A percentile compares a stretch with the other conserved stretches of the same genome.
Conservation (phyloP, 2,113 vertebrate species). For the Pseudorasbora parva region DNA sequence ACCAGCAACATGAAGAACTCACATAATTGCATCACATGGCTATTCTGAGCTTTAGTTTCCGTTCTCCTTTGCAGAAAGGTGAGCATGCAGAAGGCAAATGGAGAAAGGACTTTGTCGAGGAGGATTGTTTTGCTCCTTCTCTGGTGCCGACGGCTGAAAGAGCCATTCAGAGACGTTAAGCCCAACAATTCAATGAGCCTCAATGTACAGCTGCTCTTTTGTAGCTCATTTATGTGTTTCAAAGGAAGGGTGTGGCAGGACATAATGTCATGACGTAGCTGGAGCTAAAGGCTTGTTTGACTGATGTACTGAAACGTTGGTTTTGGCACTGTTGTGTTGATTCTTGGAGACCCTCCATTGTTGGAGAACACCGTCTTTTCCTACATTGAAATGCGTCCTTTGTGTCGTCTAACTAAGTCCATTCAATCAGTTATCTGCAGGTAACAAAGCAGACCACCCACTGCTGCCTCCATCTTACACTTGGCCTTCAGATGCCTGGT, state of each 20-base stretch:
- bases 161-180: slow-evolving; percentile 44
- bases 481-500: neutral
- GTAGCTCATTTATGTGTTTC: slow-evolving; percentile 57
- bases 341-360: slow-evolving; percentile 53
- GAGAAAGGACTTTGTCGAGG: slow-evolving; percentile 23
- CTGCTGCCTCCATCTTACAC: neutral
- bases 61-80: slow-evolving; percentile 59
- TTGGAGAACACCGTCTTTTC: slow-evolving; percentile 18
- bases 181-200: slow-evolving; percentile 23
- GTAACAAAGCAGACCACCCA: slow-evolving; percentile 50
- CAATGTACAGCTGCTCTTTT: slow-evolving; percentile 72
- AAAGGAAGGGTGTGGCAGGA: slow-evolving; percentile 64
- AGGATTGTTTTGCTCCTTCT: slow-evolving; percentile 52
- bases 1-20: slow-evolving; percentile 62
- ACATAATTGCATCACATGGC: slow-evolving; percentile 66
- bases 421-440: slow-evolving; percentile 16
- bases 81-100: slow-evolving; percentile 48
- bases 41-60: slow-evolving; percentile 60
- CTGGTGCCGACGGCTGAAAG: slow-evolving; percentile 19
- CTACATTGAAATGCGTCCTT: neutral
- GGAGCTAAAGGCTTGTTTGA: neutral
- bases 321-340: slow-evolving; percentile 56
- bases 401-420: slow-evolving; percentile 20
- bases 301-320: slow-evolving; percentile 51
- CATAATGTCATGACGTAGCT: slow-evolving; percentile 58